These are phyloP conservation scores for Netelia melanura DNA, from an alignment of 2,888 invertebrate species.

Conservation along the genomic window DNA sequence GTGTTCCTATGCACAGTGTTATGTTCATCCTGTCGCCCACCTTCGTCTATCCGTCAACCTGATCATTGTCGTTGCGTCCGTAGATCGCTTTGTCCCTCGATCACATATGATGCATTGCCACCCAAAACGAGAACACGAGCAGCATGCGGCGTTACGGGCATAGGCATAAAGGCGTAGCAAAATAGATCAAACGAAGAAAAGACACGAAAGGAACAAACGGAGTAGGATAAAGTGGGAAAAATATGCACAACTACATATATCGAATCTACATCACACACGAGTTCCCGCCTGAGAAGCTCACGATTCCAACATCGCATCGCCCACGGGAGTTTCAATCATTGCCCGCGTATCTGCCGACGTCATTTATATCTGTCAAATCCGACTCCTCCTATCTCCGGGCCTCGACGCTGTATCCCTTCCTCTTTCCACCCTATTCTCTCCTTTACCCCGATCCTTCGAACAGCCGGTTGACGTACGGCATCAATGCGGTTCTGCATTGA, in stretches of 20 bases:
- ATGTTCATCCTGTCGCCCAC: neutral
- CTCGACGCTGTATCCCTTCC: slow-evolving; percentile 35
- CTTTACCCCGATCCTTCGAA: slow-evolving; percentile 29
- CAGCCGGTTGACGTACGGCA: slow-evolving; percentile 50
- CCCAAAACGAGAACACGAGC: slow-evolving; percentile 71
- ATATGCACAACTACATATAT: slow-evolving; percentile 13
- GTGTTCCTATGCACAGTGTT: neutral
- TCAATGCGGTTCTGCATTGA: slow-evolving; percentile 57
- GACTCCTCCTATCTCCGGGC: slow-evolving; percentile 66
- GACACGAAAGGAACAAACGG: slow-evolving; percentile 49
- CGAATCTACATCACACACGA: slow-evolving; percentile 13
- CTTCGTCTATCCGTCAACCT: neutral
- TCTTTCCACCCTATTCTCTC: slow-evolving; percentile 11
- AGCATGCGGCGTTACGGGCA: slow-evolving; percentile 64
- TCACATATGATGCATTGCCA: slow-evolving; percentile 59
- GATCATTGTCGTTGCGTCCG: slow-evolving; percentile 53
- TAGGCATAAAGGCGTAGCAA: slow-evolving; percentile 28
- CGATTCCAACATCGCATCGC: slow-evolving; percentile 72
- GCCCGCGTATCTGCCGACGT: slow-evolving; percentile 75
- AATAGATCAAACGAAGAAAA: slow-evolving; percentile 52
- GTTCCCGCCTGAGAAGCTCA: slow-evolving; percentile 26
- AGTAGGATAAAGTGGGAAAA: neutral
- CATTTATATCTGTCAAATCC: slow-evolving; percentile 74
- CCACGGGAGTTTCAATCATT: slow-evolving; percentile 78
- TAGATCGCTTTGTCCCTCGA: slow-evolving; percentile 56